Percentiles rank a stretch among this genome's conserved stretches.
Conservation (phyloP, 2,797 vertebrate species). For the Paratrypauchen microcephalus region DNA sequence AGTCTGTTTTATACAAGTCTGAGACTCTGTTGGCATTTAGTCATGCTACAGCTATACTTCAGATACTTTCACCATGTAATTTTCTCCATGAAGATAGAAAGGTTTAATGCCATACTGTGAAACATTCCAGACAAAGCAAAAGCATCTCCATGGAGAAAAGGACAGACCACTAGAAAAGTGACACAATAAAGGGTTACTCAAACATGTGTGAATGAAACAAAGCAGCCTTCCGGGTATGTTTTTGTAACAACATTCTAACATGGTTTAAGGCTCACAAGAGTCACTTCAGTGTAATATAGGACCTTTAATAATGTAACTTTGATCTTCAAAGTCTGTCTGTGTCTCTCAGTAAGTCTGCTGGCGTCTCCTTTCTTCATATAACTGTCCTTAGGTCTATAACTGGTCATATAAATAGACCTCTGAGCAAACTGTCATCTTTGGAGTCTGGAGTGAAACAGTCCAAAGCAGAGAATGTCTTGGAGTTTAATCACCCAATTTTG, state of each 20-base stretch:
- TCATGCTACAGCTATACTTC: neutral
- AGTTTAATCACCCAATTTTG: neutral
- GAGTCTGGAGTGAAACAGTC: neutral
- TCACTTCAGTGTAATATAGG: no score
- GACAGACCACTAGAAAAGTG: no score
- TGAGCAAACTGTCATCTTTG: neutral
- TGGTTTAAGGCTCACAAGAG: no score
- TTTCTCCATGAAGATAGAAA: neutral
- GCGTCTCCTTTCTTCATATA: neutral
- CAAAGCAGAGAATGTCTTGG: neutral
- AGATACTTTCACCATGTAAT: constrained; percentile 15
- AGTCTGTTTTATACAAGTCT: constrained; percentile 8
- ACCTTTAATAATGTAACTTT: neutral
- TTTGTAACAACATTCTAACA: no score
- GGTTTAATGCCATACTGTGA: no score
- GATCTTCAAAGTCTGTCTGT: neutral
- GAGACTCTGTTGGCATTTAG: constrained; percentile 41
- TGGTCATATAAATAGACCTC: neutral
- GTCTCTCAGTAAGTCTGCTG: neutral
- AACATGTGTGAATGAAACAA: no score
- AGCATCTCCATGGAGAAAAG: no score
- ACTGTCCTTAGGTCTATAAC: neutral
- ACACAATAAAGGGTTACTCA: no score
- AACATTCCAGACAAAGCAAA: no score
- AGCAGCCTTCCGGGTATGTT: no score